These are phyloP conservation scores for Thermophis baileyi DNA, from an alignment of 2,113 vertebrate species.

Conservation along the genomic window DNA sequence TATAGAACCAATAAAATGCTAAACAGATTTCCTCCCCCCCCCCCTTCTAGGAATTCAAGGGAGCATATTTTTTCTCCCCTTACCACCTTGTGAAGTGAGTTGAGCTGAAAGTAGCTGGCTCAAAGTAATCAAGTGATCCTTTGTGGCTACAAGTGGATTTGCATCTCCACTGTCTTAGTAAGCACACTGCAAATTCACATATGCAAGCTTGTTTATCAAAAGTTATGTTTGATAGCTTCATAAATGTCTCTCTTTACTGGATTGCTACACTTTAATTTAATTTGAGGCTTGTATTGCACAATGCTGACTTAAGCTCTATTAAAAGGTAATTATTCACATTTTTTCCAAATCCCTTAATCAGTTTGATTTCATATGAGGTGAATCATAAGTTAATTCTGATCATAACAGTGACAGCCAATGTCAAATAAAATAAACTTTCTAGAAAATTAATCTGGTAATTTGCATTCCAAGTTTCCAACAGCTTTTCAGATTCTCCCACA, in stretches of 20 bases:
- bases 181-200: neutral
- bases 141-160: neutral
- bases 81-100: neutral
- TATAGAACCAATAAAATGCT: neutral
- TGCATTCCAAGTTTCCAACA: constrained; percentile 3
- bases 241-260: neutral
- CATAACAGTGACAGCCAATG: neutral
- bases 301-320: neutral
- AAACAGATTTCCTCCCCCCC: neutral
- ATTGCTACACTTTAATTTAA: neutral
- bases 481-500: fast-evolving
- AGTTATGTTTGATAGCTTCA: neutral
- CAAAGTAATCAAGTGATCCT: neutral
- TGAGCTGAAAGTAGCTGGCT: neutral
- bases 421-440: neutral
- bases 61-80: neutral
- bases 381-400: constrained; percentile 1
- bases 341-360: neutral
- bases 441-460: constrained; percentile 16
- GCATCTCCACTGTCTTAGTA: neutral
- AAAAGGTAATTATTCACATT: neutral
- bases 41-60: neutral
- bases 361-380: neutral
- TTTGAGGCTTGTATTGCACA: neutral
- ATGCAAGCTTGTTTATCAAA: neutral